phyloP scores from a whole-genome alignment of 2,113 vertebrate genomes.

The Nyctereutes procyonoides region DNA sequence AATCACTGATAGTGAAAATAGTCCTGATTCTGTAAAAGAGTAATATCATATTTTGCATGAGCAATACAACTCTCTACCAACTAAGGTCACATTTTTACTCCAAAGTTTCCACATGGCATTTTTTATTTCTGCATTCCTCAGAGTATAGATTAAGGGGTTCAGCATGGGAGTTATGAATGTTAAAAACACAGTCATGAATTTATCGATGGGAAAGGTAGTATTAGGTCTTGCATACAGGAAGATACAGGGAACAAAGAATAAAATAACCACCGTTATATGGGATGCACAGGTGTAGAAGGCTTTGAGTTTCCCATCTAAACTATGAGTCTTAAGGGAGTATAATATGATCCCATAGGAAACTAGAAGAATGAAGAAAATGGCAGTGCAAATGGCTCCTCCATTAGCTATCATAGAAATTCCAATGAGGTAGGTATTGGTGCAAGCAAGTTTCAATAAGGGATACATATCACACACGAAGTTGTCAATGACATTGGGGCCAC shows the following conservation, averaged over 20 bases:
- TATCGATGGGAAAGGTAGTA: constrained; percentile 34
- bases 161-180: constrained; percentile 58
- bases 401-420: constrained; percentile 58
- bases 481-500: constrained; percentile 60
- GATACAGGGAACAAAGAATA: constrained; percentile 76
- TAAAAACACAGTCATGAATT: constrained; percentile 62
- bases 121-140: constrained; percentile 72
- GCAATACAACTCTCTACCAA: too few species aligned
- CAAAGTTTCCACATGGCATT: constrained; percentile 58
- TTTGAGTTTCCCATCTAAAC: constrained; percentile 68
- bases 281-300: constrained; percentile 71
- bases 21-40: neutral
- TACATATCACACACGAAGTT: constrained; percentile 37
- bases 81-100: neutral
- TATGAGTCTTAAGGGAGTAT: constrained; percentile 5
- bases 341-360: constrained; percentile 73
- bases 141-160: constrained; percentile 65
- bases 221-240: constrained; percentile 66
- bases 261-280: constrained; percentile 66
- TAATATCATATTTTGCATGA: neutral
- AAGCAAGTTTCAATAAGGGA: constrained; percentile 38
- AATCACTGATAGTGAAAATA: neutral
- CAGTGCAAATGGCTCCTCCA: constrained; percentile 45
- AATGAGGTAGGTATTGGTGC: neutral
- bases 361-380: constrained; percentile 68